Percentiles rank a stretch among this genome's conserved stretches.
phyloP scores from a whole-genome alignment of 1,140 invertebrate species.

The Mercenaria mercenaria region DNA sequence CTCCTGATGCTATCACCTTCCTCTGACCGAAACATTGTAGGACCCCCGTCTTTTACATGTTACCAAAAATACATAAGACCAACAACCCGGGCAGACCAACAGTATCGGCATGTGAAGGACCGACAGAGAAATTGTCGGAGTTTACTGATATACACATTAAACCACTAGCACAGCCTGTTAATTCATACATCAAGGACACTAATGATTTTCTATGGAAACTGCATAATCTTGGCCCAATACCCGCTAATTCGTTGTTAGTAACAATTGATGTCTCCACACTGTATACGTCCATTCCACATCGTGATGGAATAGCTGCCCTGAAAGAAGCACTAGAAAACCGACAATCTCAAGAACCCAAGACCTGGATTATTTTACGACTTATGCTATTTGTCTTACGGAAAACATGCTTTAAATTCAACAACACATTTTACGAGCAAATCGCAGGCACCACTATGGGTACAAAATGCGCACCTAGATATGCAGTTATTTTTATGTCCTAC shows the following conservation, averaged over 20 bases:
- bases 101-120: constrained; percentile 19
- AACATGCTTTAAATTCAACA: constrained; percentile 17
- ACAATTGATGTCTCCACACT: constrained; percentile 17
- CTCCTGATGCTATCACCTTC: not conserved
- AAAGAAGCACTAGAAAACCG: not conserved
- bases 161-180: not conserved
- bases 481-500: not conserved
- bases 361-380: not conserved
- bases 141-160: not conserved
- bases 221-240: not conserved
- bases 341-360: not conserved
- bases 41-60: constrained; percentile 32
- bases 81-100: constrained; percentile 63
- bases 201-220: constrained; percentile 15
- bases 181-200: constrained; percentile 18
- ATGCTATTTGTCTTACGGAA: not conserved
- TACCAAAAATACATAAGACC: constrained; percentile 58
- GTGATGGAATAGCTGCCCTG: not conserved
- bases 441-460: not conserved
- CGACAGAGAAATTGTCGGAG: constrained; percentile 47
- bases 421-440: constrained; percentile 4
- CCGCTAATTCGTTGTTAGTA: not conserved
- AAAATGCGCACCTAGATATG: not conserved
- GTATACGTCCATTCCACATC: constrained; percentile 6
- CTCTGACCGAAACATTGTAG: constrained; percentile 7